Evolutionary conservation across 2,113 vertebrate genomes (phyloP), one percentile per base, ranked within the genome.

Genomic region (Montifringilla adamsi): DNA sequence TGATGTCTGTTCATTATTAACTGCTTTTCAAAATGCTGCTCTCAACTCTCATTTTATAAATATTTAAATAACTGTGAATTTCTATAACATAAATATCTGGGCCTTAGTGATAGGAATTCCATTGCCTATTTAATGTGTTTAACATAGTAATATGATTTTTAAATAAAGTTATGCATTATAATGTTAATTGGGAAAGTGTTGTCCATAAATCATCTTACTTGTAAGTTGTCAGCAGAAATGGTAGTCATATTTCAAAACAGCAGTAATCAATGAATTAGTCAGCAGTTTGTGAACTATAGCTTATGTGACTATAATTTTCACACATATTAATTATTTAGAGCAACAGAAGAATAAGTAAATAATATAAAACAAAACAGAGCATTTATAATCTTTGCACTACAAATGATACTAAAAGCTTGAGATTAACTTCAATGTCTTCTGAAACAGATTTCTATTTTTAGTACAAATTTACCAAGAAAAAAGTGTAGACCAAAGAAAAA

Each of bases 51-150:
- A 89, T 97, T 98, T 97, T 98, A 98, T 98, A 98, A 98, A 98
- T 98, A 98, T 98, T 98, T 98, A 98, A 98, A 97, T 97, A 98
- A 98, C 94, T 96, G 47, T 95, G 91, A 96, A 95, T 97, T 97
- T 97, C 92, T 98, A 88, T 89, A 97, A 87, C 88, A 96, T 96
- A 97, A 98, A 97, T 98, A 97, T 97, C 85, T 94, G 90, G 69
- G 63, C 75, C 81, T 43, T 90, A 86, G 94, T 10, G 89, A 97
- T 94, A 97, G 90, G 59, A 88, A 96, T 94, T 96, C 64, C 86
- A 58, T 83, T 97, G 86, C 69, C 52, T 90, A 26, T 97, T 96
- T 97, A 96, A 95, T 94, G 93, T 69, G 41, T 94, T 96, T 94
- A 80, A 96, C 63, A 63, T 62, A 92, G 56, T 93, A 95, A 97